Evolutionary conservation across 2,888 invertebrate species (phyloP).

Genomic region (Belgica antarctica): DNA sequence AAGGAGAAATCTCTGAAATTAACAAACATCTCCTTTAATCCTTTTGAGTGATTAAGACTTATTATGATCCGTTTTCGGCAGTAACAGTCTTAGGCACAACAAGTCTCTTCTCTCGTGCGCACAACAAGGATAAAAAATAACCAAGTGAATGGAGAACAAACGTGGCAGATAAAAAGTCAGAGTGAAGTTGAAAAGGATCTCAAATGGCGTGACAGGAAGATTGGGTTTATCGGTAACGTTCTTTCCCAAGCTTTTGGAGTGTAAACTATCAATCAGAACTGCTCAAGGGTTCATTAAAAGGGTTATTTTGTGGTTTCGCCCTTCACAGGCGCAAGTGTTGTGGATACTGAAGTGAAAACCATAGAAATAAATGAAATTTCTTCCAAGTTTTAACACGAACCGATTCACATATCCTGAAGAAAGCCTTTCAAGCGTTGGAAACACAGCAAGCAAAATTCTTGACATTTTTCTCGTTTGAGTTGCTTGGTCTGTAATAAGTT

Average conservation of each 20-base stretch:
- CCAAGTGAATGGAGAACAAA: not conserved
- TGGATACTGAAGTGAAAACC: too few species aligned
- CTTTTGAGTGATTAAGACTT: constrained; percentile 34
- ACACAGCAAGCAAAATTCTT: too few species aligned
- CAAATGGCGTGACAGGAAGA: not conserved
- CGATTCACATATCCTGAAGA: too few species aligned
- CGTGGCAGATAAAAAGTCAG: not conserved
- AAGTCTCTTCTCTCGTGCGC: too few species aligned
- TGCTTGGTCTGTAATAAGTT: too few species aligned
- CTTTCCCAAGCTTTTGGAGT: not conserved
- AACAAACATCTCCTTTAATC: constrained; percentile 23
- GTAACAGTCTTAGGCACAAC: not conserved
- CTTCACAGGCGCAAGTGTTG: too few species aligned
- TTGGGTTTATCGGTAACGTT: not conserved
- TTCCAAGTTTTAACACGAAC: too few species aligned
- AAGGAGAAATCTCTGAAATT: constrained; percentile 29
- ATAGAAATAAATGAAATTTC: too few species aligned
- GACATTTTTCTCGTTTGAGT: too few species aligned
- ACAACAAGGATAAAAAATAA: too few species aligned
- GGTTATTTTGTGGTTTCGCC: constrained; percentile 18
- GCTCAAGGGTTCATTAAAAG: constrained; percentile 4
- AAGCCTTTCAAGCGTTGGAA: too few species aligned
- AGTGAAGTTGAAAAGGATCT: not conserved
- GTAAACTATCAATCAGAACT: constrained; percentile 17
- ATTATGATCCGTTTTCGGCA: not conserved